Evolutionary conservation across 2,888 invertebrate genomes (phyloP).

Genomic region (Dolomedes plantarius): DNA sequence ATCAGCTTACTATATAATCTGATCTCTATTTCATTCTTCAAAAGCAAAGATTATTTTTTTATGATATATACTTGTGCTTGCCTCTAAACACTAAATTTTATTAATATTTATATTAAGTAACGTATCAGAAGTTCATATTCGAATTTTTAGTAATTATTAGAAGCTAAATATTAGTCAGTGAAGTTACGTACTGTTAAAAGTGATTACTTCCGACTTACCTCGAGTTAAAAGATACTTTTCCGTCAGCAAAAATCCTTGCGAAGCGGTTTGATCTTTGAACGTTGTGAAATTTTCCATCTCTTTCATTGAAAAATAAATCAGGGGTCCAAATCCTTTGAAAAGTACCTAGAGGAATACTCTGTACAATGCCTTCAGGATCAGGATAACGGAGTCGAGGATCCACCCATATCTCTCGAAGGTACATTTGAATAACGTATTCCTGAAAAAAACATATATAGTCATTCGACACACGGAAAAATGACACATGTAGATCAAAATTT

Average conservation of each 20-base stretch:
- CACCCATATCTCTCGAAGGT: conserved; percentile 63
- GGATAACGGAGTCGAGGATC: conserved; percentile 66
- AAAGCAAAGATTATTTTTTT: too few species aligned
- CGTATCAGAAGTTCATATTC: too few species aligned
- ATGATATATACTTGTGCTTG: too few species aligned
- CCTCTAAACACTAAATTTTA: too few species aligned
- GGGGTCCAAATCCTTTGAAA: conserved; percentile 65
- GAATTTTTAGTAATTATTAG: too few species aligned
- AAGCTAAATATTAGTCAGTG: too few species aligned
- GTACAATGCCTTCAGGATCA: conserved; percentile 59
- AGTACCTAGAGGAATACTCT: conserved; percentile 53
- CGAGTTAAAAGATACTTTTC: conserved; percentile 61
- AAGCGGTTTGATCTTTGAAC: conserved; percentile 59
- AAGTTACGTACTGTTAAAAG: too few species aligned
- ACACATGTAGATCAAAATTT: not conserved
- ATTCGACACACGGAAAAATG: too few species aligned
- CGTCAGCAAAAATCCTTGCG: conserved; percentile 54
- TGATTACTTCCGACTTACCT: conserved; percentile 55
- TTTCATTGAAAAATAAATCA: conserved; percentile 67
- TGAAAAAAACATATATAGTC: conserved; percentile 29
- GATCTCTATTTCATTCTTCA: too few species aligned
- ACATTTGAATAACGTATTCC: conserved; percentile 65
- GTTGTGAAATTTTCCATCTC: conserved; percentile 66
- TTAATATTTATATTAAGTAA: too few species aligned
- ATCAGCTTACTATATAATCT: too few species aligned